Conservation (phyloP, 2,888 invertebrate species). For the Caradrina clavipalpis region DNA sequence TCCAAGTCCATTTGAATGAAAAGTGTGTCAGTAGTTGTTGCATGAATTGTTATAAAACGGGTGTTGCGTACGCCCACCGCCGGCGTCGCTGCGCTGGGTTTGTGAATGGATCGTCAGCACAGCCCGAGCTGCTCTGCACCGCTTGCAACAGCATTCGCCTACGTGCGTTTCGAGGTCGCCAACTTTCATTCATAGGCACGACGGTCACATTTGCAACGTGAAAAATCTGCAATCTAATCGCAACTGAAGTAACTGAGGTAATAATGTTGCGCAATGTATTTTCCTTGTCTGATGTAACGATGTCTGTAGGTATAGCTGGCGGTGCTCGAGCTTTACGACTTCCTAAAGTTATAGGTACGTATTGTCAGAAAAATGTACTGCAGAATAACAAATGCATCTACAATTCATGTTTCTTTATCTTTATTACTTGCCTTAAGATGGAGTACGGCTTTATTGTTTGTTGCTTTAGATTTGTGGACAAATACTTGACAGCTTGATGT, state of each 20-base stretch:
- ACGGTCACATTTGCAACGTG: constrained; percentile 67
- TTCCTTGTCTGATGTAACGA: constrained; percentile 47
- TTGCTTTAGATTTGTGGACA: constrained; percentile 9
- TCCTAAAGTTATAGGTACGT: constrained; percentile 20
- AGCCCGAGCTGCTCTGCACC: constrained; percentile 56
- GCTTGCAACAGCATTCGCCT: constrained; percentile 87
- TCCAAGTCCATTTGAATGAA: constrained; percentile 65
- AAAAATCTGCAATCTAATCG: constrained; percentile 68
- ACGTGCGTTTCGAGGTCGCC: constrained; percentile 87
- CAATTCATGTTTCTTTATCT: constrained; percentile 1
- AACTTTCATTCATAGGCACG: constrained; percentile 88
- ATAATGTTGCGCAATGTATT: constrained; percentile 50
- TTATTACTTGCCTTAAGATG: background rate
- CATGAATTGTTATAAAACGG: constrained; percentile 76
- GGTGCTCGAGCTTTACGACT: constrained; percentile 33
- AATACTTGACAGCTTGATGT: background rate
- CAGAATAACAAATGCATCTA: background rate
- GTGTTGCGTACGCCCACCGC: constrained; percentile 79
- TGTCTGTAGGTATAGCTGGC: constrained; percentile 6
- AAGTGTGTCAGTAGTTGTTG: constrained; percentile 70
- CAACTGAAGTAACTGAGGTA: constrained; percentile 54
- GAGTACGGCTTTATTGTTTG: background rate
- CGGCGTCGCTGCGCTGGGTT: constrained; percentile 58
- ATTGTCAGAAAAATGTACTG: constrained; percentile 17
- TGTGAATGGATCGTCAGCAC: constrained; percentile 82